Conservation (phyloP, 2,797 vertebrate species). For the Eulemur coronatus region DNA sequence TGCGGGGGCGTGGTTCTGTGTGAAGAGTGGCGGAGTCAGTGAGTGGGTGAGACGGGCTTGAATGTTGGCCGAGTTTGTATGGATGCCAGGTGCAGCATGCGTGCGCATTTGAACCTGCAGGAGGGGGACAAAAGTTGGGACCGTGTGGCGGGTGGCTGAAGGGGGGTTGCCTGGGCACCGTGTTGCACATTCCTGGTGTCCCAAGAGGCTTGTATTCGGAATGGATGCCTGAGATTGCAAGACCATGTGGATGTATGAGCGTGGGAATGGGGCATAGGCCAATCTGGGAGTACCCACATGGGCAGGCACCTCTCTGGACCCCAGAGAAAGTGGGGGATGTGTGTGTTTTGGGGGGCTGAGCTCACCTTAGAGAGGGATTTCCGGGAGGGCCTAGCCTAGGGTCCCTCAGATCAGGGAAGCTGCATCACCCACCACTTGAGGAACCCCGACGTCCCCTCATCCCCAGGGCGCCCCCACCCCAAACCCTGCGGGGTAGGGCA, state of each 20-base stretch:
- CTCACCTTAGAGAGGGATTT: neutral
- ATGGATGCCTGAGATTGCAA: neutral
- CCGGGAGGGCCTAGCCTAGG: neutral
- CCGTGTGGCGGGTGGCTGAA: neutral
- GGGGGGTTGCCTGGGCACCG: neutral
- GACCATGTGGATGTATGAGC: neutral
- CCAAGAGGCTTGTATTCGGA: neutral
- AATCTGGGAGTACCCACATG: neutral
- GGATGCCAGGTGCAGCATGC: neutral
- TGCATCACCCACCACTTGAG: neutral
- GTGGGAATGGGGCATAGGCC: conserved; percentile 44
- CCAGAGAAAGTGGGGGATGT: neutral
- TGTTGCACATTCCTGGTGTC: conserved; percentile 18
- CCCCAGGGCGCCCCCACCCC: neutral
- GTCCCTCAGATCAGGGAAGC: neutral
- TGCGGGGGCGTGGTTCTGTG: neutral
- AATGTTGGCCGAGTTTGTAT: neutral
- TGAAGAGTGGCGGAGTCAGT: neutral
- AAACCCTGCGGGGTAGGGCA: neutral
- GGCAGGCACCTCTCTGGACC: neutral
- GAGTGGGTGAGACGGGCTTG: neutral
- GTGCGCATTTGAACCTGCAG: neutral
- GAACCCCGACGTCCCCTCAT: neutral
- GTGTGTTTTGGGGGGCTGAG: neutral
- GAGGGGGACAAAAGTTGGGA: neutral